These are phyloP conservation scores for Cyclargus thomasi DNA, from an alignment of 1,140 invertebrate genomes.

Conservation along the genomic window DNA sequence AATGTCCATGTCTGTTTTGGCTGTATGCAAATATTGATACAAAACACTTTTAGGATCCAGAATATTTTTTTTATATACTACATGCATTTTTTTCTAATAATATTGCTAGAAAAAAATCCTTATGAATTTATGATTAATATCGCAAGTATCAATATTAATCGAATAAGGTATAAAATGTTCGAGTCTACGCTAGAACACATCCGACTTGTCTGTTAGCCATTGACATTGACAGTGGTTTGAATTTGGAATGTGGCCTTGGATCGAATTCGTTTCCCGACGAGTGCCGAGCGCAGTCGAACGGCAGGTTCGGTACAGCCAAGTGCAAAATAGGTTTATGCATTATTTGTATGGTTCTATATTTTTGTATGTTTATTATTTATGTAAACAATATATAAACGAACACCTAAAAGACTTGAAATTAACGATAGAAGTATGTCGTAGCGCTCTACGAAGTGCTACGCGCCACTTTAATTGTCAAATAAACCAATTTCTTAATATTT, in stretches of 20 bases:
- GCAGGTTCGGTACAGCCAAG: slow-evolving; percentile 52
- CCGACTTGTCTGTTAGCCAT: slow-evolving; percentile 39
- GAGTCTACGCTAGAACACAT: slow-evolving; percentile 48
- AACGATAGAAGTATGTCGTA: no score
- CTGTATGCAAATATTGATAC: slow-evolving; percentile 9
- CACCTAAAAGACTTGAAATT: no score
- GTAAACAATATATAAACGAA: no score
- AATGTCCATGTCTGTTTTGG: slow-evolving; percentile 11
- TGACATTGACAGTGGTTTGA: slow-evolving; percentile 70
- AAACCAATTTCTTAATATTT: background rate
- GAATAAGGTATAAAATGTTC: slow-evolving; percentile 23
- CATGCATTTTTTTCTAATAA: no score
- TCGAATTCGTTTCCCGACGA: slow-evolving; percentile 57
- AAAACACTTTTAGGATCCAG: slow-evolving; percentile 1
- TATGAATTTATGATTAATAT: background rate
- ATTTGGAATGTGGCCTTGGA: slow-evolving; percentile 67
- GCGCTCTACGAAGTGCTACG: slow-evolving; percentile 1
- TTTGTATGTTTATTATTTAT: no score
- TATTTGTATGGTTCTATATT: background rate
- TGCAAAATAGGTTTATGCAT: slow-evolving; percentile 40
- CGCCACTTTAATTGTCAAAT: background rate
- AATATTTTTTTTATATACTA: background rate
- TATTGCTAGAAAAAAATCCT: no score
- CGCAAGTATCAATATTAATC: background rate
- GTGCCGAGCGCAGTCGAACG: slow-evolving; percentile 44